These are phyloP conservation scores for Crocallis elinguaria DNA, from an alignment of 2,888 invertebrate species.

Conservation along the genomic window DNA sequence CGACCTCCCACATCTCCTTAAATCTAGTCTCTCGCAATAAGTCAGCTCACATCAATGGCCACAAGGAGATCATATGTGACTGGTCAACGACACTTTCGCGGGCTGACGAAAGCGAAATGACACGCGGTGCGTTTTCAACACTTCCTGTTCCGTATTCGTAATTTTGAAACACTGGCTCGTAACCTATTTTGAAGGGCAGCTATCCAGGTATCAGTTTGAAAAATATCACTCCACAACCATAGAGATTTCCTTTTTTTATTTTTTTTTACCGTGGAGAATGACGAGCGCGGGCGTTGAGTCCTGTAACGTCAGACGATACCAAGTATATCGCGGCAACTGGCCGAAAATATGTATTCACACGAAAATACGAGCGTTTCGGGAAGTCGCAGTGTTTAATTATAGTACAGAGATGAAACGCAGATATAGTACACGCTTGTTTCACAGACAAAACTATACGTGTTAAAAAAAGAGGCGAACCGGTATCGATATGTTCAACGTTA, in stretches of 20 bases:
- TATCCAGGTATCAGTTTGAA: conserved; percentile 15
- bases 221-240: conserved; percentile 17
- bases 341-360: conserved; percentile 54
- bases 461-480: background rate
- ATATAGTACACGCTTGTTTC: conserved; percentile 18
- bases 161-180: conserved; percentile 34
- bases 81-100: conserved; percentile 53
- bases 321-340: conserved; percentile 67
- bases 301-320: conserved; percentile 67
- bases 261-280: conserved; percentile 51
- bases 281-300: conserved; percentile 68
- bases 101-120: conserved; percentile 54
- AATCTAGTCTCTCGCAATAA: conserved; percentile 19
- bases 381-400: conserved; percentile 68
- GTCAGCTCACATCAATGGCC: conserved; percentile 16
- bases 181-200: conserved; percentile 28
- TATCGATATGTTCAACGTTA: no score
- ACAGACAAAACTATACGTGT: conserved; percentile 14
- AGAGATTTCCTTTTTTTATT: conserved; percentile 4
- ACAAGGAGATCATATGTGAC: conserved; percentile 39
- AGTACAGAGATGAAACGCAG: conserved; percentile 46
- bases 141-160: conserved; percentile 56
- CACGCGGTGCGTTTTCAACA: conserved; percentile 54
- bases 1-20: conserved; percentile 29
- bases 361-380: conserved; percentile 69